Evolutionary conservation across 2,888 invertebrate genomes (phyloP).

Genomic region (Epirrhoe tristata): DNA sequence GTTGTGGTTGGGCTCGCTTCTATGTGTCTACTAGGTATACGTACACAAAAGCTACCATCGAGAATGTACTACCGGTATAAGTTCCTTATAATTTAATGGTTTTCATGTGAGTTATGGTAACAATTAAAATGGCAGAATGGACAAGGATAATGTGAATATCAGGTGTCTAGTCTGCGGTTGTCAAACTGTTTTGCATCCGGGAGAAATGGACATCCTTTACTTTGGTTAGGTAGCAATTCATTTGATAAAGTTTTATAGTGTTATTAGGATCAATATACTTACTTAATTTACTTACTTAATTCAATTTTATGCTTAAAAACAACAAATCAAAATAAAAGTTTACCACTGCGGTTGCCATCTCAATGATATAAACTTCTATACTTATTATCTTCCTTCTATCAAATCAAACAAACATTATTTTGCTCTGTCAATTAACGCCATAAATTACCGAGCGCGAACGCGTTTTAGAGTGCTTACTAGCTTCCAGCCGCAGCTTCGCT

Average conservation of each 20-base stretch:
- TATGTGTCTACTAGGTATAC: too few species aligned
- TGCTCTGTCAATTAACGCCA: not conserved
- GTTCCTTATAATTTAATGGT: slow-evolving; percentile 20
- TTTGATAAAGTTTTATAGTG: too few species aligned
- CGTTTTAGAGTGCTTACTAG: not conserved
- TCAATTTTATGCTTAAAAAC: too few species aligned
- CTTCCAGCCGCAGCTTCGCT: not conserved
- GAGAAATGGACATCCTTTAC: not conserved
- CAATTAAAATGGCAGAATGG: slow-evolving; percentile 31
- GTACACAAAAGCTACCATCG: slow-evolving; percentile 3
- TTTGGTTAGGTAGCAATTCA: not conserved
- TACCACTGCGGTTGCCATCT: too few species aligned
- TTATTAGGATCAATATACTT: too few species aligned
- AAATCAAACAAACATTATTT: not conserved
- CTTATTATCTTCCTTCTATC: not conserved
- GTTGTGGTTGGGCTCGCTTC: too few species aligned
- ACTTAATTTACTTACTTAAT: too few species aligned
- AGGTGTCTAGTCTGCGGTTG: slow-evolving; percentile 28
- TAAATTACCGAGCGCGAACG: not conserved
- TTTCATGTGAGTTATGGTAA: slow-evolving; percentile 29
- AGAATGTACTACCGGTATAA: slow-evolving; percentile 12
- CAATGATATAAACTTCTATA: not conserved
- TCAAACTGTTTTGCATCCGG: slow-evolving; percentile 26
- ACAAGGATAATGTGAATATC: slow-evolving; percentile 31
- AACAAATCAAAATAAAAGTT: too few species aligned